These are phyloP conservation scores for Drosophila limbata DNA, from an alignment of 2,888 invertebrate genomes.

Conservation along the genomic window DNA sequence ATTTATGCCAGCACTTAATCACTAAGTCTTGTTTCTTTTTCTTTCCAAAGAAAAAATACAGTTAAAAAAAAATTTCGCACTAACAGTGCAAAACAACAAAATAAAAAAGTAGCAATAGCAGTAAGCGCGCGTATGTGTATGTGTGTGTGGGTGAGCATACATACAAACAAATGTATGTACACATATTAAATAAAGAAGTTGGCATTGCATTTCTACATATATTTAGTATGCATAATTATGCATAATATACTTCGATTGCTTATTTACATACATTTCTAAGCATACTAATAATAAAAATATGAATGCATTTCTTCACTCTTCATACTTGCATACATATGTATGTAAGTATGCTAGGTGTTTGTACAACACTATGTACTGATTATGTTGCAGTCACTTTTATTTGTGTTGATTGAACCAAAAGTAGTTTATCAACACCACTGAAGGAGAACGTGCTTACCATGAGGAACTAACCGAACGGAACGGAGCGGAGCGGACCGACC, in stretches of 20 bases:
- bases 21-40: slow-evolving; percentile 29
- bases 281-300: slow-evolving; percentile 7
- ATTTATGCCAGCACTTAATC: slow-evolving; percentile 58
- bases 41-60: slow-evolving; percentile 25
- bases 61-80: slow-evolving; percentile 43
- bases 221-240: slow-evolving; percentile 1
- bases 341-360: slow-evolving; percentile 12
- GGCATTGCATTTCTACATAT: slow-evolving; percentile 32
- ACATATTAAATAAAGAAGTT: slow-evolving; percentile 35
- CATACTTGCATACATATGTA: slow-evolving; percentile 12
- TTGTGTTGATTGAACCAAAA: slow-evolving; percentile 35
- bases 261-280: neutral
- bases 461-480: slow-evolving; percentile 72
- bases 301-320: slow-evolving; percentile 13
- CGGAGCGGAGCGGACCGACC: slow-evolving; percentile 68
- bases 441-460: slow-evolving; percentile 78
- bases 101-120: slow-evolving; percentile 33
- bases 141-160: slow-evolving; percentile 10
- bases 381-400: slow-evolving; percentile 45
- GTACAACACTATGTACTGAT: slow-evolving; percentile 28
- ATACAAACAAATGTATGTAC: slow-evolving; percentile 12
- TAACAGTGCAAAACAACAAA: slow-evolving; percentile 43
- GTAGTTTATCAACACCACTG: slow-evolving; percentile 60
- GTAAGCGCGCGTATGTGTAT: slow-evolving; percentile 21
- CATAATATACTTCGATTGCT: neutral